Evolutionary conservation across 2,888 invertebrate genomes (phyloP), one percentile per base, ranked within the genome.

Genomic region (Chrysolina americana): DNA sequence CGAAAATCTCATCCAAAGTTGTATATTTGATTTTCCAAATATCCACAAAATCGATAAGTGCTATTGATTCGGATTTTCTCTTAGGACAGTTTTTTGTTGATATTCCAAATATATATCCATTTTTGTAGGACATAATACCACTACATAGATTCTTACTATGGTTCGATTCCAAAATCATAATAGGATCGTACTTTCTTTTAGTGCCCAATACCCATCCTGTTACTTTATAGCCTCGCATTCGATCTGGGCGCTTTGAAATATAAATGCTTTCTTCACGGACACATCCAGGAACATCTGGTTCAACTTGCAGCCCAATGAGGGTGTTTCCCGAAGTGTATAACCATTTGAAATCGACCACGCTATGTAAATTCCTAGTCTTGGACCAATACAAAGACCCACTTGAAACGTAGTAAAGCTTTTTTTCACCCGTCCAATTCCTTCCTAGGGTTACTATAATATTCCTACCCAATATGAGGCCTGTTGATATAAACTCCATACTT

Each of bases 341-440:
- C 44, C 15, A 5, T 19, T 5, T 19, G 17, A 6, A 2, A 1
- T 10, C 19, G 21, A 53, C 17, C 0, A 53, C 19, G 2, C 21
- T n/a, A 10, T 19, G 17, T 11, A 21, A 21, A 53, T 53, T 53
- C 11, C 1, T 10, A 21, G 9, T 1, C 21, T 53, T 19, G 11
- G 53, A 53, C 53, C 53, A 53, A 53, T 53, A 53, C 53, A 10
- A 5, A 9, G 53, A 53, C 0, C 53, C 53, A 53, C 53, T 53
- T 17, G 53, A 8, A 10, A 53, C 9, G 11, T 53, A 53, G 21
- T 19, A 5, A 53, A 21, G 17, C 11, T 6, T 15, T 2, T 9
- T 44, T 4, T 15, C 44, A 4, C 2, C 2, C 2, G 15, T 2
- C 1, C 2, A 2, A 44, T 4, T 2, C 8, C 8, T 44, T 10